Evolutionary conservation across 2,797 vertebrate species (phyloP).

Genomic region (Tinamus major): DNA sequence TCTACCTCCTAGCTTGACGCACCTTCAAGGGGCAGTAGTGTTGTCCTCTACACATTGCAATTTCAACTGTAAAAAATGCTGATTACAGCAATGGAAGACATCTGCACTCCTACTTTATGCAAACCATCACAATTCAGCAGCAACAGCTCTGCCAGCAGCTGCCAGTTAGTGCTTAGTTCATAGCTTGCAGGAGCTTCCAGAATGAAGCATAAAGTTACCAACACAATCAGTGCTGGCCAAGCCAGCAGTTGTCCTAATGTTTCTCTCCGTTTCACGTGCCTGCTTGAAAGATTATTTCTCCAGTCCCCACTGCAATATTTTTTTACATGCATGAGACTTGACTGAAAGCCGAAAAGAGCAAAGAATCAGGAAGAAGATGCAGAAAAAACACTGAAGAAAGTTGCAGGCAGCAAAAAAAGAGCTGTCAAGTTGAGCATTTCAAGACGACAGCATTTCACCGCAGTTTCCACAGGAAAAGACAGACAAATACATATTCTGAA

Average conservation of each 20-base stretch:
- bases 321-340: background rate
- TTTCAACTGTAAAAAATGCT: background rate
- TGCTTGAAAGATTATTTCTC: background rate
- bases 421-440: background rate
- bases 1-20: background rate
- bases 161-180: background rate
- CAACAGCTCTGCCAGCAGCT: background rate
- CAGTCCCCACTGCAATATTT: background rate
- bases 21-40: background rate
- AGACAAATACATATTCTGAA: background rate
- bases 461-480: background rate
- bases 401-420: background rate
- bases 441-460: background rate
- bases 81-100: background rate
- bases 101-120: background rate
- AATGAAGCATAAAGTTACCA: slow-evolving; percentile 15
- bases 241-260: background rate
- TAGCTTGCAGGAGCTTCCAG: background rate
- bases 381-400: background rate
- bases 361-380: background rate
- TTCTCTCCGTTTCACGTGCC: background rate
- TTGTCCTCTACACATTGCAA: too few species aligned
- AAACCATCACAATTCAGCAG: background rate
- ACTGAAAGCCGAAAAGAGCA: background rate
- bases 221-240: background rate